A percentile compares a stretch with the other conserved stretches of the same genome.
Evolutionary conservation across 2,113 vertebrate genomes (phyloP).

Genomic region (Mustela lutreola): DNA sequence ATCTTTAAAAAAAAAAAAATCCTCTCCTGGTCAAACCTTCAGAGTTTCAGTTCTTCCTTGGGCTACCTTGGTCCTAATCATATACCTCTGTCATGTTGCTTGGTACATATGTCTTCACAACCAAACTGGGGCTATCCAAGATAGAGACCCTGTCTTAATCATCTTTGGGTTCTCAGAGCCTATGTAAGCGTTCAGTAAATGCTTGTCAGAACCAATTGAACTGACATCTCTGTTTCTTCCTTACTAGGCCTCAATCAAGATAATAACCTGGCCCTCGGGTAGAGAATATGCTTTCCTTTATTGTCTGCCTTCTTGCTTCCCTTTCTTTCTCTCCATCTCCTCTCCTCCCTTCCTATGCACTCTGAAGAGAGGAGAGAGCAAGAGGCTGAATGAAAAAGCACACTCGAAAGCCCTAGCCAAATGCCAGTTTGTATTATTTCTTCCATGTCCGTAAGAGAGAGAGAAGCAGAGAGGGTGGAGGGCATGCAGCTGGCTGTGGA

Average conservation of each 20-base stretch:
- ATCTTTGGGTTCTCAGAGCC: background rate
- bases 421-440: conserved; percentile 44
- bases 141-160: background rate
- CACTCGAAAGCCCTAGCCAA: conserved; percentile 35
- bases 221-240: background rate
- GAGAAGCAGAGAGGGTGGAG: background rate
- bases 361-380: conserved; percentile 19
- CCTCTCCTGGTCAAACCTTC: background rate
- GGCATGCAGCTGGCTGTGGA: conserved; percentile 6
- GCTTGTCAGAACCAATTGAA: background rate
- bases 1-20: background rate
- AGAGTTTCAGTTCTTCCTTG: background rate
- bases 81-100: background rate
- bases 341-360: background rate
- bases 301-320: background rate
- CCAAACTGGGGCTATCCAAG: background rate
- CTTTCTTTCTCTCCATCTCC: background rate
- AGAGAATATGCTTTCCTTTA: background rate
- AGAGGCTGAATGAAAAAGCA: background rate
- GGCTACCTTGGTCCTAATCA: background rate
- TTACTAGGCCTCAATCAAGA: background rate
- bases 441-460: background rate
- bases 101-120: background rate
- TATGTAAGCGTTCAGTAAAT: background rate
- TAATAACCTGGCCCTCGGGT: background rate